A percentile compares a stretch with the other conserved stretches of the same genome.
Conservation (phyloP, 2,797 vertebrate species). For the Coccyzus lansbergi region DNA sequence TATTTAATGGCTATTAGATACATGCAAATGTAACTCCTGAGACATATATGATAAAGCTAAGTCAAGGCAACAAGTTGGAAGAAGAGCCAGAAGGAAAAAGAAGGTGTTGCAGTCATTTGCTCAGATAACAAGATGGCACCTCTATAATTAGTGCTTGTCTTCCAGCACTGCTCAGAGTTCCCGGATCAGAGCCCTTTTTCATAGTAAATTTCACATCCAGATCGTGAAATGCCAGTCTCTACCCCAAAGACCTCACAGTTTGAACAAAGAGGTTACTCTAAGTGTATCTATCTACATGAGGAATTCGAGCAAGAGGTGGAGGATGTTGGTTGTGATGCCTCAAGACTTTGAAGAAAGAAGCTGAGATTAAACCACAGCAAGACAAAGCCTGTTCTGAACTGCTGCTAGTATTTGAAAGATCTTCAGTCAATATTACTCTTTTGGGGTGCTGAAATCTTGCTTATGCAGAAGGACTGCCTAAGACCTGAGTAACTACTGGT, state of each 20-base stretch:
- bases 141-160: slow-evolving; percentile 44
- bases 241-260: not conserved
- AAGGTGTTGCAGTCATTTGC: slow-evolving; percentile 21
- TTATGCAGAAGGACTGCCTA: not conserved
- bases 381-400: not conserved
- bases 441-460: not conserved
- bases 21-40: not conserved
- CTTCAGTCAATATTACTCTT: not conserved
- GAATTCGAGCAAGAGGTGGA: not conserved
- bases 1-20: not conserved
- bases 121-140: slow-evolving; percentile 47
- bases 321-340: not conserved
- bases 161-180: slow-evolving; percentile 12
- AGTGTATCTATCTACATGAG: not conserved
- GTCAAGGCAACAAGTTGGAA: not conserved
- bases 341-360: not conserved
- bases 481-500: not conserved
- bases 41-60: not conserved
- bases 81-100: slow-evolving; percentile 43
- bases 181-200: not conserved
- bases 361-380: not conserved
- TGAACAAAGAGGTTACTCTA: not conserved
- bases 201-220: not conserved
- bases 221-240: not conserved
- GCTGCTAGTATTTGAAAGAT: not conserved